Evolutionary conservation across 2,113 vertebrate species (phyloP), one percentile per base, ranked within the genome.

Genomic region (Rhipidura dahli): DNA sequence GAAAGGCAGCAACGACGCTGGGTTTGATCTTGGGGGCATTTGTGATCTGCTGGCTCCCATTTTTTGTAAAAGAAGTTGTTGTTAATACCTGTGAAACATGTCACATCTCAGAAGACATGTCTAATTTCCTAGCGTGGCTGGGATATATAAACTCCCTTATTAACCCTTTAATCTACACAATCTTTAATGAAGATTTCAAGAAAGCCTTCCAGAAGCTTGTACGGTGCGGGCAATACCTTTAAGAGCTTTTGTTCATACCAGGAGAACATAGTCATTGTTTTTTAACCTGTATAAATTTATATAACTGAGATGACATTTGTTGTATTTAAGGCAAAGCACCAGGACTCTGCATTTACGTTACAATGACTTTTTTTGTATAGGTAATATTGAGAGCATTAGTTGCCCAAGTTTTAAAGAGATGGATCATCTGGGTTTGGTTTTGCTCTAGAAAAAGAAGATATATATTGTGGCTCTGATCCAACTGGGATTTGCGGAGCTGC

Each of bases 131-230:
- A 89, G 98, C 99, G 15, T 99, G 99, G 99, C 96, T 99, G 96
- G 99, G 99, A 33, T 99, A 99, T 95, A 98, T 99, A 84, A 99
- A 99, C 98, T 99, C 99, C 15, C 98, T 99, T 65, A 99, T 99
- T 96, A 99, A 99, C 95, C 99, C 99, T 31, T 98, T 99, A 83
- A 99, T 99, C 97, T 99, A 99, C 96, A 99, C 99, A 75, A 99
- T 99, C 93, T 99, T 99, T 96, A 99, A 99, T 94, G 99, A 99
- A 97, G 99, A 99, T 97, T 99, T 99, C 95, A 99, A 99, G 96
- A 99, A 99, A 97, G 99, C 99, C 75, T 99, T 99, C 97, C 99
- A 99, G 97, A 99, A 98, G 98, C 98, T 99, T 79, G 96, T 99
- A 83, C 97, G 97, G 80, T 99, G 99, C 84, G 98, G 97, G 75